These are phyloP conservation scores for Cotesia typhae DNA, from an alignment of 1,140 invertebrate species.

Conservation along the genomic window DNA sequence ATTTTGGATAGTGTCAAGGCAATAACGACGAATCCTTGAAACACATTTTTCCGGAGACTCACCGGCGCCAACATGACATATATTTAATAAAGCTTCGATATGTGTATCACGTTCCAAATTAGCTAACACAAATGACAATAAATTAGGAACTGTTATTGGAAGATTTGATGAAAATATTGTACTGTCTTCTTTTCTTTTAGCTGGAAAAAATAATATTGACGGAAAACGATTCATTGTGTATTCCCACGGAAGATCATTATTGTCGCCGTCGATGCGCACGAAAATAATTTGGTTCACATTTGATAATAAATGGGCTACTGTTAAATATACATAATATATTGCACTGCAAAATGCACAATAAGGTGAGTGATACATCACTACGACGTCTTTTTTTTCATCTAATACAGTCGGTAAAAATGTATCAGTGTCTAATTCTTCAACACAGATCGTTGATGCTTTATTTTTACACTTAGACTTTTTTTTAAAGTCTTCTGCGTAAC, in stretches of 20 bases:
- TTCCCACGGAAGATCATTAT: slow-evolving; percentile 84
- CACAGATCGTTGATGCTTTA: slow-evolving; percentile 55
- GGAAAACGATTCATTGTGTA: slow-evolving; percentile 80
- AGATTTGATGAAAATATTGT: slow-evolving; percentile 72
- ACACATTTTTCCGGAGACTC: slow-evolving; percentile 56
- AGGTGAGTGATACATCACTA: slow-evolving; percentile 75
- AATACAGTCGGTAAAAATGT: slow-evolving; percentile 65
- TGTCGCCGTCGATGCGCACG: slow-evolving; percentile 79
- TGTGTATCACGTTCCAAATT: slow-evolving; percentile 67
- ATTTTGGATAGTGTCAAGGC: slow-evolving; percentile 58
- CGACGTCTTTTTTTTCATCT: slow-evolving; percentile 70
- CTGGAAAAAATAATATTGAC: slow-evolving; percentile 78
- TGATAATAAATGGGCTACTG: slow-evolving; percentile 71
- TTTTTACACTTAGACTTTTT: slow-evolving; percentile 43
- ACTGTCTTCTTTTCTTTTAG: slow-evolving; percentile 77
- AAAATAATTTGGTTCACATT: slow-evolving; percentile 69
- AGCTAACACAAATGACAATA: slow-evolving; percentile 77
- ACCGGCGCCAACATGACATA: slow-evolving; percentile 56
- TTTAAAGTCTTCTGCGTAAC: slow-evolving; percentile 46
- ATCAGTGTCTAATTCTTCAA: slow-evolving; percentile 69
- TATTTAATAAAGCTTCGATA: slow-evolving; percentile 58
- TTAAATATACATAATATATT: slow-evolving; percentile 72
- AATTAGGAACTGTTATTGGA: slow-evolving; percentile 73
- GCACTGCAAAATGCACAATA: slow-evolving; percentile 80
- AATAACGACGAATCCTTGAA: slow-evolving; percentile 52